These are phyloP conservation scores for Anas platyrhynchos DNA, from an alignment of 2,113 vertebrate genomes.

Conservation along the genomic window DNA sequence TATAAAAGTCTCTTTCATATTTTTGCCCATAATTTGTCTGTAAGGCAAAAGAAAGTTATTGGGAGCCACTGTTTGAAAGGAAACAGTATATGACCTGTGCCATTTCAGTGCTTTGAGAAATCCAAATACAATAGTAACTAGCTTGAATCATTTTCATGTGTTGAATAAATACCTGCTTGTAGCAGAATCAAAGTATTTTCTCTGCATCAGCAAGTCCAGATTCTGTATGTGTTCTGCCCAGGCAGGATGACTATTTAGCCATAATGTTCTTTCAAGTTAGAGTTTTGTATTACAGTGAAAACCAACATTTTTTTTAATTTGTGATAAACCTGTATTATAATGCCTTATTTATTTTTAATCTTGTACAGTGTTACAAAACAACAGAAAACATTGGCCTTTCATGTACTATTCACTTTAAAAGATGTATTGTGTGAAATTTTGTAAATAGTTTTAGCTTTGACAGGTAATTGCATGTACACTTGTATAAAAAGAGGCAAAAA, in stretches of 20 bases:
- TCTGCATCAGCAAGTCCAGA: conserved; percentile 58
- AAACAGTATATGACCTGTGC: conserved; percentile 14
- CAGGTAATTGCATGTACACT: conserved; percentile 81
- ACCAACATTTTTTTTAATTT: conserved; percentile 76
- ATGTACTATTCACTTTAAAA: conserved; percentile 87
- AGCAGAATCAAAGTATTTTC: conserved; percentile 31
- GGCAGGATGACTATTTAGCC: conserved; percentile 69
- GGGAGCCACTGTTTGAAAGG: not conserved
- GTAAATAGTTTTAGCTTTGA: conserved; percentile 85
- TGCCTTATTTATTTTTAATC: conserved; percentile 93
- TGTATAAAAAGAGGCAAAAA: conserved; percentile 77
- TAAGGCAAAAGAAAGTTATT: conserved; percentile 5
- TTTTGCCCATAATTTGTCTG: not conserved
- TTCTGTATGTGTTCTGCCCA: conserved; percentile 43
- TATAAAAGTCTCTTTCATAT: not conserved
- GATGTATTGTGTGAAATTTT: conserved; percentile 84
- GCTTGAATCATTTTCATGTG: not conserved
- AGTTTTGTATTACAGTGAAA: conserved; percentile 72
- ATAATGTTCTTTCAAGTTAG: conserved; percentile 67
- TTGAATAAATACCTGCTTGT: conserved; percentile 24
- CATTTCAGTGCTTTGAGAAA: conserved; percentile 30
- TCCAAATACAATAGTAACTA: not conserved
- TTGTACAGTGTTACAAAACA: conserved; percentile 82
- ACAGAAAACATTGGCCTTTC: conserved; percentile 85
- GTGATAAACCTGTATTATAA: conserved; percentile 83